Percentiles rank a stretch among this genome's conserved stretches.
Evolutionary conservation across 2,888 invertebrate genomes (phyloP).

Genomic region (Napeogenes inachia): DNA sequence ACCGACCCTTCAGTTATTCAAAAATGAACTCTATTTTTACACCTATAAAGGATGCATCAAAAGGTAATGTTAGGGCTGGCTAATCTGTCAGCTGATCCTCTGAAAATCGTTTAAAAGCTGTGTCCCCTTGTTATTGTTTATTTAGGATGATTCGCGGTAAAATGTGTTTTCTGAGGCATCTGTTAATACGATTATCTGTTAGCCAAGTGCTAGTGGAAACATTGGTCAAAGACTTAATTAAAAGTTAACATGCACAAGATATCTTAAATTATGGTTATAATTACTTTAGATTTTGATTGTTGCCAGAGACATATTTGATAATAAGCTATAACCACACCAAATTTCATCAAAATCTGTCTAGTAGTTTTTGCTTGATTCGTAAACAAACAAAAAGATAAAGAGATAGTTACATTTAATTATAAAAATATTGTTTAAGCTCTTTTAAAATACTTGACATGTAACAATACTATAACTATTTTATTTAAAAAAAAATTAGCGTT

Average conservation of each 20-base stretch:
- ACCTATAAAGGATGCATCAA: slow-evolving; percentile 13
- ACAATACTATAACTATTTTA: too few species aligned
- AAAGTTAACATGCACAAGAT: slow-evolving; percentile 4
- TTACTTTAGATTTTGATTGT: too few species aligned
- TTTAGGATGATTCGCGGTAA: slow-evolving; percentile 73
- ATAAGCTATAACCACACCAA: too few species aligned
- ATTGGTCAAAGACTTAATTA: slow-evolving; percentile 12
- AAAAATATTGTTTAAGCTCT: too few species aligned
- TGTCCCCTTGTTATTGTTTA: slow-evolving; percentile 74
- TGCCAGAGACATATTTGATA: too few species aligned
- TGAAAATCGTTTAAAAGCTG: slow-evolving; percentile 74
- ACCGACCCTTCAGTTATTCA: slow-evolving; percentile 12
- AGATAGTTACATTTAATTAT: too few species aligned
- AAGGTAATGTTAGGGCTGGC: slow-evolving; percentile 51
- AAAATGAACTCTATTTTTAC: slow-evolving; percentile 17
- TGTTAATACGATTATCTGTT: slow-evolving; percentile 69
- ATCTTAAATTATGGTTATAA: not conserved
- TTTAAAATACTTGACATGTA: too few species aligned
- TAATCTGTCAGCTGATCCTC: slow-evolving; percentile 75
- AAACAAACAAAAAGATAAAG: too few species aligned
- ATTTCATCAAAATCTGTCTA: too few species aligned
- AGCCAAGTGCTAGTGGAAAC: slow-evolving; percentile 46
- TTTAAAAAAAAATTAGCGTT: too few species aligned
- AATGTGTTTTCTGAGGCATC: slow-evolving; percentile 72
- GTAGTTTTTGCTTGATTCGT: too few species aligned